Evolutionary conservation across 2,113 vertebrate species (phyloP).

Genomic region (Trogon melanurus): DNA sequence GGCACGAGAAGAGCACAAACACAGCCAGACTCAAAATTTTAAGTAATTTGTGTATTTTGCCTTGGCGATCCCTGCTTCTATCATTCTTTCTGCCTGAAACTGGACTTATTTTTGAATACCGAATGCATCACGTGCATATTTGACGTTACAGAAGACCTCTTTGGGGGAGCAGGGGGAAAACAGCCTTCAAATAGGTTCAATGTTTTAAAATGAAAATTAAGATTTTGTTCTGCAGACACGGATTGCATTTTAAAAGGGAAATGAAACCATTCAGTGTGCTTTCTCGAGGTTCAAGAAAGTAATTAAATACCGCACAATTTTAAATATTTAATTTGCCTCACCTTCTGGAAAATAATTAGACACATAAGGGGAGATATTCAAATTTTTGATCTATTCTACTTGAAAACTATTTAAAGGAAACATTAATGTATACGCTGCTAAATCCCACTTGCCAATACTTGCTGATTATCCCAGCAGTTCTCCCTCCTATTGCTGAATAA

Average conservation of each 20-base stretch:
- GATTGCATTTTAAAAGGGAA: neutral
- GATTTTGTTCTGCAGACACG: neutral
- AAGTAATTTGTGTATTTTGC: neutral
- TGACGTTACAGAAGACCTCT: neutral
- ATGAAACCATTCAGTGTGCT: neutral
- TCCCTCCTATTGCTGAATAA: conserved; percentile 3
- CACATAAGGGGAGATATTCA: neutral
- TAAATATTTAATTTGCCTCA: neutral
- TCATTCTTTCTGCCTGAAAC: neutral
- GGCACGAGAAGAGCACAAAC: neutral
- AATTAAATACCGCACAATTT: neutral
- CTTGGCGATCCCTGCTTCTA: neutral
- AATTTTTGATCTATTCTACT: conserved; percentile 4
- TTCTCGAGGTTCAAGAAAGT: neutral
- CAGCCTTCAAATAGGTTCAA: neutral
- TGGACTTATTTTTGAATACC: neutral
- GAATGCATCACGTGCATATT: neutral
- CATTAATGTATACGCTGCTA: neutral
- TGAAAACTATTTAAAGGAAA: conserved; percentile 24
- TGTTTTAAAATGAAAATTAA: neutral
- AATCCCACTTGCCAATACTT: conserved; percentile 43
- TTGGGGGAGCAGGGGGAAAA: neutral
- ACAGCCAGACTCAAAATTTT: neutral
- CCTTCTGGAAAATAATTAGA: conserved; percentile 8
- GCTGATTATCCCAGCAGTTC: conserved; percentile 65